phyloP scores from a whole-genome alignment of 2,888 invertebrate species.

The Globia sparganii region DNA sequence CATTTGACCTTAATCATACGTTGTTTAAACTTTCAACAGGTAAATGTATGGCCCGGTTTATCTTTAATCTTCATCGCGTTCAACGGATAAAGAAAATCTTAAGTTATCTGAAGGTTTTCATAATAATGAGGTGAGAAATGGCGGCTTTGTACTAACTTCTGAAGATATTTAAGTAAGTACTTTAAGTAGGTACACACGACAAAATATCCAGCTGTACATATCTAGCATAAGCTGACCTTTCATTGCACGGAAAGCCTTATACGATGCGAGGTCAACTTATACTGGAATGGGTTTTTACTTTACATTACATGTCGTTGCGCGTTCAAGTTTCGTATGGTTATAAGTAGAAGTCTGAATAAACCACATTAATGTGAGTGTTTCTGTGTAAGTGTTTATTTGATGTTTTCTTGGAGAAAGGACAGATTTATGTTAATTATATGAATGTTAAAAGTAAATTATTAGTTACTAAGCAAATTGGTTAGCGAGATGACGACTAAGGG shows the following conservation, averaged over 20 bases:
- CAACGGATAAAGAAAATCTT: constrained; percentile 49
- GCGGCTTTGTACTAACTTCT: constrained; percentile 16
- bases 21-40: constrained; percentile 60
- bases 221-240: background rate
- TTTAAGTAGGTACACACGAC: constrained; percentile 1
- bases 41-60: constrained; percentile 36
- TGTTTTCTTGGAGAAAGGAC: too few species aligned
- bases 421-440: background rate
- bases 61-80: constrained; percentile 51
- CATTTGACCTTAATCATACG: constrained; percentile 55
- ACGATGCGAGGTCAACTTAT: background rate
- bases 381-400: background rate
- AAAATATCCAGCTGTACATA: background rate
- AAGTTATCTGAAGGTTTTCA: constrained; percentile 42
- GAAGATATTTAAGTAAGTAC: constrained; percentile 9
- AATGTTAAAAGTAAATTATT: background rate
- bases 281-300: background rate
- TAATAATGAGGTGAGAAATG: constrained; percentile 31
- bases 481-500: too few species aligned
- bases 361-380: background rate
- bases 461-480: too few species aligned
- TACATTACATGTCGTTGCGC: background rate
- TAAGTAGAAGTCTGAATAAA: background rate
- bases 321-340: background rate
- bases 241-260: rapidly evolving